Evolutionary conservation across 1,140 invertebrate genomes (phyloP).

Genomic region (Aphelenchoides fujianensis): DNA sequence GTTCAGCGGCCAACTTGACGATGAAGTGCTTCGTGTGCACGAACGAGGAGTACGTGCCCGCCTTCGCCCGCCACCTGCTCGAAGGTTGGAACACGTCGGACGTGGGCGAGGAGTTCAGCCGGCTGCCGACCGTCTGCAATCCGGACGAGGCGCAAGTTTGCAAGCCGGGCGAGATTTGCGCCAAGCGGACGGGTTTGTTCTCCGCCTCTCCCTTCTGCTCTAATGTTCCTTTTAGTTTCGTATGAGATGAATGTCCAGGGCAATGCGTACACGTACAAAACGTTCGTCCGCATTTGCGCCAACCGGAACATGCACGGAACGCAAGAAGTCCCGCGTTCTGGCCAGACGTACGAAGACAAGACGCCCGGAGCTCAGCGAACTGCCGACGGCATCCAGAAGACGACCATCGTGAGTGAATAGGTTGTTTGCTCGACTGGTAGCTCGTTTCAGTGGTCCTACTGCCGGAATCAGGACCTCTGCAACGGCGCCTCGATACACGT

Average conservation of each 20-base stretch:
- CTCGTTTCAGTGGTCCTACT: slow-evolving; percentile 16
- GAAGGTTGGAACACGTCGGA: background rate
- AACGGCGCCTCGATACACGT: too few species aligned
- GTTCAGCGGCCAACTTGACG: background rate
- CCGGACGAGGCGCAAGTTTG: background rate
- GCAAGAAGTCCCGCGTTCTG: background rate
- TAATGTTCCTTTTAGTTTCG: background rate
- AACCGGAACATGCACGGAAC: slow-evolving; percentile 9
- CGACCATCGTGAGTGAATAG: too few species aligned
- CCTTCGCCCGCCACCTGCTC: background rate
- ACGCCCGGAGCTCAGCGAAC: background rate
- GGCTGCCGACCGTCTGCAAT: background rate
- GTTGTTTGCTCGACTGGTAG: too few species aligned
- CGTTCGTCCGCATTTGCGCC: background rate
- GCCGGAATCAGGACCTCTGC: slow-evolving; percentile 2
- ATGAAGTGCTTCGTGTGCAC: background rate
- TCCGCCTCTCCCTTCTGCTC: background rate
- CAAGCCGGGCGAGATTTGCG: background rate
- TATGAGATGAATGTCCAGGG: background rate
- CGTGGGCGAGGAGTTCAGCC: background rate
- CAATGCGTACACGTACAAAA: background rate
- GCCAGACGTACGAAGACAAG: slow-evolving; percentile 1
- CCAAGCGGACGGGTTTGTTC: background rate
- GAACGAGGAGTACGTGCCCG: background rate
- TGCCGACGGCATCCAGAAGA: background rate